A percentile compares a stretch with the other conserved stretches of the same genome.
Evolutionary conservation across 2,113 vertebrate species (phyloP).

Genomic region (Pygoscelis adeliae): DNA sequence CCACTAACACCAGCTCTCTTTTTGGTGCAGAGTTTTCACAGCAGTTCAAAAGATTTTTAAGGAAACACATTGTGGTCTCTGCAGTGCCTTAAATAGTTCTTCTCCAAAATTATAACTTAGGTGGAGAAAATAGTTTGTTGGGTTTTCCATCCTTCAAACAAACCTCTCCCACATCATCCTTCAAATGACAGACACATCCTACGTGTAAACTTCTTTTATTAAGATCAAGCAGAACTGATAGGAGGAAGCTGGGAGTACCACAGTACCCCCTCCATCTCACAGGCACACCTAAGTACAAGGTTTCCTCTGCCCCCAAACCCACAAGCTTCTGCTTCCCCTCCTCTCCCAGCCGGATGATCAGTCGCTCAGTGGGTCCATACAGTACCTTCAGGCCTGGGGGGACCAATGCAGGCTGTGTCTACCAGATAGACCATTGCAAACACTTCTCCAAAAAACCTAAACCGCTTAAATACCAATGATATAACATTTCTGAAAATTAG

Average conservation of each 20-base stretch:
- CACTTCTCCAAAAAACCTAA: background rate
- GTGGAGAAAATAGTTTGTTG: background rate
- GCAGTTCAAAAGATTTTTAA: background rate
- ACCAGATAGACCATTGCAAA: background rate
- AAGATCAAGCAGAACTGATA: background rate
- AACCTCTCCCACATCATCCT: background rate
- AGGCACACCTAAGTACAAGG: background rate
- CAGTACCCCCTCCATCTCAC: background rate
- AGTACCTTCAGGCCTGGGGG: background rate
- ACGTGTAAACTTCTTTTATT: background rate
- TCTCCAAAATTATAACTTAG: background rate
- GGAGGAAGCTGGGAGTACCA: background rate
- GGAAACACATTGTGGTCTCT: background rate
- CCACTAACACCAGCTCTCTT: background rate
- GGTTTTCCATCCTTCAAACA: background rate
- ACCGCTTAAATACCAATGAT: background rate
- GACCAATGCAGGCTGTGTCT: background rate
- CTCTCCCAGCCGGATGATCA: background rate
- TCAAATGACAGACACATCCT: background rate
- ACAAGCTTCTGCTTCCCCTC: background rate
- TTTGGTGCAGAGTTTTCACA: background rate
- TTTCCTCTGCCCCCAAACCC: background rate
- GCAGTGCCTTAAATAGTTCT: background rate
- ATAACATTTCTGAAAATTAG: background rate
- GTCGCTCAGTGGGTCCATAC: accelerated